Evolutionary conservation across 2,888 invertebrate species (phyloP).

Genomic region (Eustalomyia histrio): DNA sequence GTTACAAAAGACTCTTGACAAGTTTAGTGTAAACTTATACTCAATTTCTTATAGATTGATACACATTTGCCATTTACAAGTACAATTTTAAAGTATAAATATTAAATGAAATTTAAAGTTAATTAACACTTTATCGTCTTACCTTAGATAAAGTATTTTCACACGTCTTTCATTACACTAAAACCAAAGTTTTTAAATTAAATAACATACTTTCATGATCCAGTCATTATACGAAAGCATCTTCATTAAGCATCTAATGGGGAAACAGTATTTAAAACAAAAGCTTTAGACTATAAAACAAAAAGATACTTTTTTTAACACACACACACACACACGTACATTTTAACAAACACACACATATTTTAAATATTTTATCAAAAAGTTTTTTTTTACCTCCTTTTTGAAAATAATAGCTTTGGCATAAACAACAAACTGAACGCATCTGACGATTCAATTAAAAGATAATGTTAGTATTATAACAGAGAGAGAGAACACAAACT

Average conservation of each 20-base stretch:
- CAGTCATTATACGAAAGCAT: background rate
- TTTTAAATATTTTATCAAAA: constrained; percentile 51
- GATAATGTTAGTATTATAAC: constrained; percentile 54
- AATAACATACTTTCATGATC: background rate
- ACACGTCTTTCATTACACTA: background rate
- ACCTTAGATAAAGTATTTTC: background rate
- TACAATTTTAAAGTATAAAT: background rate
- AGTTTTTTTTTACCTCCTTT: constrained; percentile 6
- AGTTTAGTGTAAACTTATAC: too few species aligned
- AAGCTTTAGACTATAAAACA: constrained; percentile 17
- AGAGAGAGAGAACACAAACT: background rate
- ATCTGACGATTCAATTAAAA: constrained; percentile 62
- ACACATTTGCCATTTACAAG: too few species aligned
- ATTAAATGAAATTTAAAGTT: background rate
- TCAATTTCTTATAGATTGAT: too few species aligned
- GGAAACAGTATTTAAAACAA: constrained; percentile 15
- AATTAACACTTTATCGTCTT: constrained; percentile 8
- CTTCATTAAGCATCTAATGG: constrained; percentile 33
- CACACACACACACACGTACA: background rate
- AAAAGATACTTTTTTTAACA: constrained; percentile 16
- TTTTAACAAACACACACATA: background rate
- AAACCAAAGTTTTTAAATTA: constrained; percentile 23
- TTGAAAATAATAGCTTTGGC: constrained; percentile 26
- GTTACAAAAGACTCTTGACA: too few species aligned
- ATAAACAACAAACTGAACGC: constrained; percentile 19